These are phyloP conservation scores for Drosophila kepulauana DNA, from an alignment of 1,140 invertebrate species.

Conservation along the genomic window DNA sequence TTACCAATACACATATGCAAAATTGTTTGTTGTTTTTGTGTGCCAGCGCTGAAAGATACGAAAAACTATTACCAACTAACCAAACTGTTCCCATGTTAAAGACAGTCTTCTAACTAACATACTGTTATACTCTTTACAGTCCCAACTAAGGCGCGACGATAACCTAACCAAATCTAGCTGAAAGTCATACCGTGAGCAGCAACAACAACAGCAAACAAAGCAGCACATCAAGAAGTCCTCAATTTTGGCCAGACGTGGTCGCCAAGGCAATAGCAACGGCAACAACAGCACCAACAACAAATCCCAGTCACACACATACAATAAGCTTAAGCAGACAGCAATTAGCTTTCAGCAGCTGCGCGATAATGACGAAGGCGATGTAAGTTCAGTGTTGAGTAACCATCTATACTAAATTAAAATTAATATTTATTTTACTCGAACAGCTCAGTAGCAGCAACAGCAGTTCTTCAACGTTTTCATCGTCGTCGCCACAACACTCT, in stretches of 20 bases:
- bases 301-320: slow-evolving; percentile 20
- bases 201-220: slow-evolving; percentile 34
- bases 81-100: not conserved
- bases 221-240: slow-evolving; percentile 19
- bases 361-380: slow-evolving; percentile 63
- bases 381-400: slow-evolving; percentile 20
- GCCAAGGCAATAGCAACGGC: slow-evolving; percentile 11
- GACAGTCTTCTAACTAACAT: slow-evolving; percentile 27
- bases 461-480: slow-evolving; percentile 70
- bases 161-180: slow-evolving; percentile 84
- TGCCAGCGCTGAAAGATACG: slow-evolving; percentile 55
- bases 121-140: slow-evolving; percentile 50
- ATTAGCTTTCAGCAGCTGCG: slow-evolving; percentile 50
- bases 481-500: slow-evolving; percentile 72
- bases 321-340: slow-evolving; percentile 38
- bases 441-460: slow-evolving; percentile 65
- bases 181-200: slow-evolving; percentile 73
- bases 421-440: not conserved
- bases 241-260: slow-evolving; percentile 35
- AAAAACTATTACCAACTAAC: slow-evolving; percentile 11
- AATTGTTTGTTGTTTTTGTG: slow-evolving; percentile 69
- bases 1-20: slow-evolving; percentile 34
- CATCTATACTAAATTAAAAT: not conserved
- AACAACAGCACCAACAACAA: slow-evolving; percentile 26
- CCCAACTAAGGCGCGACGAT: slow-evolving; percentile 85